phyloP scores from a whole-genome alignment of 2,113 vertebrate genomes.

The Callospermophilus lateralis region DNA sequence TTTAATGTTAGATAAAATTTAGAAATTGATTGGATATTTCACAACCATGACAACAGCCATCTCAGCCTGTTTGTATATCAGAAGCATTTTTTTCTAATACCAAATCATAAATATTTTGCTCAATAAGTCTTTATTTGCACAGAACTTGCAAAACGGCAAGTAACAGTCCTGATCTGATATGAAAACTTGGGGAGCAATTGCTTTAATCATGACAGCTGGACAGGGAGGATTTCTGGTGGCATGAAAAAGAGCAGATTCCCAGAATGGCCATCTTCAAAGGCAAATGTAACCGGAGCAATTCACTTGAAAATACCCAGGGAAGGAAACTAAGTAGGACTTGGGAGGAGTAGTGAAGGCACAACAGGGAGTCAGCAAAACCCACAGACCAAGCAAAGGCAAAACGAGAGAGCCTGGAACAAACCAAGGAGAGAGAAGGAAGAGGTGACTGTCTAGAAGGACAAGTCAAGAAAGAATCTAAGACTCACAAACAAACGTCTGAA shows the following conservation, averaged over 20 bases:
- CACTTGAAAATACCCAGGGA: background rate
- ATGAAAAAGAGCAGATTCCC: background rate
- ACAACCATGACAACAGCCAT: background rate
- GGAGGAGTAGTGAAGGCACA: background rate
- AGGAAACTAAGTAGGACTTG: background rate
- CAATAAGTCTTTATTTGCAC: background rate
- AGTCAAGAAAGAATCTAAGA: background rate
- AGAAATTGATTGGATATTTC: background rate
- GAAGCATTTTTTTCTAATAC: constrained; percentile 7
- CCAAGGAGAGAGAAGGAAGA: background rate
- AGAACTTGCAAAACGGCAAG: constrained; percentile 8
- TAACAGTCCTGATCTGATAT: background rate
- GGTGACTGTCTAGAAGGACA: background rate
- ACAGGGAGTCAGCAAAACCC: background rate
- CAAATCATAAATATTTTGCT: background rate
- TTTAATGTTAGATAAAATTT: constrained; percentile 6
- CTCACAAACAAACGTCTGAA: background rate
- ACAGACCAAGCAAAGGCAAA: accelerated
- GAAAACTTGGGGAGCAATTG: background rate
- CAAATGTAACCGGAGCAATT: background rate
- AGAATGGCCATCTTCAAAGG: background rate
- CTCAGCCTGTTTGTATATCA: background rate
- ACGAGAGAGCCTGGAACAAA: background rate
- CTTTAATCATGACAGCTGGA: background rate
- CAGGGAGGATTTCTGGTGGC: background rate